Evolutionary conservation across 2,113 vertebrate genomes (phyloP), one percentile per base, ranked within the genome.

Genomic region (Abramis brama): DNA sequence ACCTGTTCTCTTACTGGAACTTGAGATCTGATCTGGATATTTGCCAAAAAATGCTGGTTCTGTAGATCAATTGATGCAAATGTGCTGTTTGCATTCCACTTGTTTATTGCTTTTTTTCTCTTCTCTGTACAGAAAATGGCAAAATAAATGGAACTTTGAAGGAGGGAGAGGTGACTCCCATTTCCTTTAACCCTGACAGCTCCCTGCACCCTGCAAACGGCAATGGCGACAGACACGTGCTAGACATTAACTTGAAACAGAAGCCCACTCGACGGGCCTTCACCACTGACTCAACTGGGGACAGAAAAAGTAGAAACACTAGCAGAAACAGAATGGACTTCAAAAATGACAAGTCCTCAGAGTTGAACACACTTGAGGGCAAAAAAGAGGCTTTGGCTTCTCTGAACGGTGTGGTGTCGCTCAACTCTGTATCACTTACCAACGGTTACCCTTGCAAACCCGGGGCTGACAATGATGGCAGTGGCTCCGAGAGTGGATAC

Each of bases 261-360:
- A 94, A 93, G 86, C 90, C 91, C 4, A 88, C 90, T 33, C 91
- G 90, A 78, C 94, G 92, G 91, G 87, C 89, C 74, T 85, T 89
- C 87, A 84, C 86, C 5, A 57, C 91, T 89, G 91, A 90, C 95
- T 94, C 95, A 64, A 97, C 96, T 91, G 93, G 92, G 89, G 95
- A 95, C 93, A 95, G 95, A 92, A 98, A 97, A 95, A n/a, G 94
- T 89, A 96, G 94, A 92, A 93, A 95, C 91, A 92, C 96, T 90
- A 94, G 95, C 92, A 98, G 97, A 92, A 98, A 96, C 93, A 97
- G 91, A 93, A 97, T 97, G 96, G 97, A 98, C 96, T 96, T 95
- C 95, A 98, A 95, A 94, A 96, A 95, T 96, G 97, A 97, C 82
- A 94, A 93, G 88, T 92, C 94, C 87, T 93, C 95, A 83, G 97